Conservation (phyloP, 2,113 vertebrate species). For the Myxocyprinus asiaticus region DNA sequence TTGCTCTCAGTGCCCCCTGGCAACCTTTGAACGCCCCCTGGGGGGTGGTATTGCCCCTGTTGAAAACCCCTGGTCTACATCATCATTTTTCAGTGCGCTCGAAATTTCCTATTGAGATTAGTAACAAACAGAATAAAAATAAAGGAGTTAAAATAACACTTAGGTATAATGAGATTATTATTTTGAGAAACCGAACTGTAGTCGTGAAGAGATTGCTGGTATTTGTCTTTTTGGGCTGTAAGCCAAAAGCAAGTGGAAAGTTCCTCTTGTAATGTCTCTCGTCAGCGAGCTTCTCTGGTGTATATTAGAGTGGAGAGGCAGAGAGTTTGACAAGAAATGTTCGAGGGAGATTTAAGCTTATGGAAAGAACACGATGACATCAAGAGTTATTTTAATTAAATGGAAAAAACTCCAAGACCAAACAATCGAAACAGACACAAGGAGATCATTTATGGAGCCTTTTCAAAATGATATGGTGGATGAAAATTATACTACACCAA, state of each 20-base stretch:
- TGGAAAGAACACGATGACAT: too few species aligned
- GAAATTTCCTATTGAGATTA: slow-evolving; percentile 6
- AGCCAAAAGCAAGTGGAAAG: slow-evolving; percentile 45
- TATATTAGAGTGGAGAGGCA: too few species aligned
- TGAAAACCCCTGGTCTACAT: neutral
- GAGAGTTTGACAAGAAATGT: slow-evolving; percentile 13
- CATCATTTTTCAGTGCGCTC: neutral
- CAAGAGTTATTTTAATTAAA: too few species aligned
- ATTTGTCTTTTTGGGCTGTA: slow-evolving; percentile 27
- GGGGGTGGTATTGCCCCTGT: too few species aligned
- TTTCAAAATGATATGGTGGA: too few species aligned
- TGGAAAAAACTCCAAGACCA: too few species aligned
- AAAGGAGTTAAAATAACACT: slow-evolving; percentile 39
- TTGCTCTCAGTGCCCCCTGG: neutral
- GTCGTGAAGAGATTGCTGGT: slow-evolving; percentile 24
- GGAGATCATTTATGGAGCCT: too few species aligned
- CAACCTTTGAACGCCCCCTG: too few species aligned
- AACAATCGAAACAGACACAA: too few species aligned
- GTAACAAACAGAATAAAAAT: slow-evolving; percentile 31
- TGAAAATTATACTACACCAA: neutral
- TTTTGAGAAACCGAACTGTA: slow-evolving; percentile 41
- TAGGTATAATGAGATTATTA: slow-evolving; percentile 25
- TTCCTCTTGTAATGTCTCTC: slow-evolving; percentile 47
- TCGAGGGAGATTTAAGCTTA: too few species aligned
- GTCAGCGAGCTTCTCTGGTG: slow-evolving; percentile 21